Evolutionary conservation across 2,113 vertebrate genomes (phyloP), one percentile per base, ranked within the genome.

Genomic region (Podocnemis expansa): DNA sequence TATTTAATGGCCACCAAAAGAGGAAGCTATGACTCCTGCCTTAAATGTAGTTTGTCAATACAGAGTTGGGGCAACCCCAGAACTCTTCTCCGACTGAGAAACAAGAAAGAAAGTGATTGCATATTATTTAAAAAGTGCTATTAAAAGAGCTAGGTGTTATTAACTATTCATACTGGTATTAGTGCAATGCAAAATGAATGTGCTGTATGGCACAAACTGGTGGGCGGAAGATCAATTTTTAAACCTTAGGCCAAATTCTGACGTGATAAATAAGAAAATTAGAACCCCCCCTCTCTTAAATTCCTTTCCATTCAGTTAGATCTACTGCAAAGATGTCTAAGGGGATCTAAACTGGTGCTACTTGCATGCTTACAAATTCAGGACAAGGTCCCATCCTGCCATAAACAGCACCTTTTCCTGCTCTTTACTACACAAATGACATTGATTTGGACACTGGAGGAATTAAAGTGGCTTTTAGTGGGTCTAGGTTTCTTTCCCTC

Each of bases 61-160:
- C 31, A 90, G 54, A 80, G 51, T 17, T 93, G 85, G 95, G 93
- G 76, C 95, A 96, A 95, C 55, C 31, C 86, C 93, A 95, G 88
- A 95, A 94, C 88, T 91, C 95, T 90, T 90, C 79, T 78, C 93
- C 93, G 41, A 58, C 45, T 51, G 49, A 92, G 82, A 51, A 52
- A 25, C 73, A 76, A 25, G 84, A 93, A 82, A 89, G 21, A 49
- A 10, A 16, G 22, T 76, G 54, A 70, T n/a, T 94, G 80, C n/a
- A 31, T 51, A 93, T 96, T 93, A 85, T 92, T 89, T 94, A 84
- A 87, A 96, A 90, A 13, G 38, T 2, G 2, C 88, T 93, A 89
- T 90, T 90, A 93, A 90, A 93, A 93, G 86, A 89, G 89, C 1
- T 22, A 91, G 24, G 70, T 70, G 17, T 67, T 76, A 60, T 79